phyloP scores from a whole-genome alignment of 2,113 vertebrate genomes.

The Zosterops pallidus region DNA sequence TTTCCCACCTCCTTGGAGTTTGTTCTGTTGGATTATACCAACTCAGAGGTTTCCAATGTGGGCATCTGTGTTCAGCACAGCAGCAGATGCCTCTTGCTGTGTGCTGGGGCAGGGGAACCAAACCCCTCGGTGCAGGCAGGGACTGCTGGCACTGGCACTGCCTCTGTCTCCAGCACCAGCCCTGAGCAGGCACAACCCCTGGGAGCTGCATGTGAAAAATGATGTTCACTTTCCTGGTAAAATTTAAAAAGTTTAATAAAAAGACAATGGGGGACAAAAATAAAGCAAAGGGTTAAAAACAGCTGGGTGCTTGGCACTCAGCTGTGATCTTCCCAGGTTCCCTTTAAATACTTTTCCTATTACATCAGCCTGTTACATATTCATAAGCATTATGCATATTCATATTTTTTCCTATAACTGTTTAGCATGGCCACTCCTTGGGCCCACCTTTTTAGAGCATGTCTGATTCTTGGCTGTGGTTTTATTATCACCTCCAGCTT shows the following conservation, averaged over 20 bases:
- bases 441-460: neutral
- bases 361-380: neutral
- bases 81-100: accelerated
- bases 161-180: neutral
- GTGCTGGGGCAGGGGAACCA: neutral
- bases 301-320: neutral
- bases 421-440: neutral
- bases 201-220: neutral
- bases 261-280: neutral
- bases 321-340: neutral
- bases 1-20: neutral
- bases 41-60: accelerated
- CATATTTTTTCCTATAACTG: neutral
- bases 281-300: neutral
- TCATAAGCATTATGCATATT: neutral
- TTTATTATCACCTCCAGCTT: neutral
- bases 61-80: neutral
- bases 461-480: neutral
- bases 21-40: neutral
- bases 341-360: neutral
- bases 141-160: neutral
- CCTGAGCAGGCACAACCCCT: neutral
- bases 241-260: neutral
- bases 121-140: neutral
- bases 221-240: neutral